phyloP scores from a whole-genome alignment of 2,888 invertebrate genomes.

The Caenorhabditis imperialis region DNA sequence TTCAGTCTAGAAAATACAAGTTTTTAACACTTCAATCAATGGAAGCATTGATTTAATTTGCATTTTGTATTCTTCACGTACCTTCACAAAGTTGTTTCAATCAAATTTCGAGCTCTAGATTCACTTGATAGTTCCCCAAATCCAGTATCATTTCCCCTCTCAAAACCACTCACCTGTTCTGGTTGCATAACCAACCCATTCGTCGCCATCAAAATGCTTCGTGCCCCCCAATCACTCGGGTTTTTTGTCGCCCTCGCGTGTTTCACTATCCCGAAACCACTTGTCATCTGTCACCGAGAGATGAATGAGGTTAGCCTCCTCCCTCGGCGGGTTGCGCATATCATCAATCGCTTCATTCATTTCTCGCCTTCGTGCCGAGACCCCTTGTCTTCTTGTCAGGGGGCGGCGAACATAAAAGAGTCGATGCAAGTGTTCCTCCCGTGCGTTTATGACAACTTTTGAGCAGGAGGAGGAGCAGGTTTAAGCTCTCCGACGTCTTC shows the following conservation, averaged over 20 bases:
- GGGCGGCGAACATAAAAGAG: slow-evolving; percentile 38
- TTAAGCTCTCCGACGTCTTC: slow-evolving; percentile 14
- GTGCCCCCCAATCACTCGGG: too few relatives aligned
- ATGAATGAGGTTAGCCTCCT: slow-evolving; percentile 45
- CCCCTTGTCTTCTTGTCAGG: slow-evolving; percentile 26
- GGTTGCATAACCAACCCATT: too few relatives aligned
- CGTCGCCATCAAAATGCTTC: too few relatives aligned
- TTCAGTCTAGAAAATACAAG: too few relatives aligned
- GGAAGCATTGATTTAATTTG: too few relatives aligned
- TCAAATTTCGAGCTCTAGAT: too few relatives aligned
- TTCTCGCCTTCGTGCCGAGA: slow-evolving; percentile 50
- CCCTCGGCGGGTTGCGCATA: slow-evolving; percentile 34
- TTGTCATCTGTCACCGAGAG: slow-evolving; percentile 47
- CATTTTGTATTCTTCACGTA: too few relatives aligned
- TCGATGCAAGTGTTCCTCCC: slow-evolving; percentile 23
- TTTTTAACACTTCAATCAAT: too few relatives aligned
- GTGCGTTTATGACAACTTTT: slow-evolving; percentile 29
- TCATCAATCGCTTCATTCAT: slow-evolving; percentile 48
- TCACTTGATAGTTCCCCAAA: too few relatives aligned
- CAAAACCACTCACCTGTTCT: too few relatives aligned
- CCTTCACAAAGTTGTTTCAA: too few relatives aligned
- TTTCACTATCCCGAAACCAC: slow-evolving; percentile 3
- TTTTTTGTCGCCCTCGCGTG: slow-evolving; percentile 11
- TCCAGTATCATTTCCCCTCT: too few relatives aligned
- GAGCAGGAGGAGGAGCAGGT: slow-evolving; percentile 1